A percentile compares a stretch with the other conserved stretches of the same genome.
phyloP scores from a whole-genome alignment of 2,797 vertebrate genomes.

The Clarias pachynema region DNA sequence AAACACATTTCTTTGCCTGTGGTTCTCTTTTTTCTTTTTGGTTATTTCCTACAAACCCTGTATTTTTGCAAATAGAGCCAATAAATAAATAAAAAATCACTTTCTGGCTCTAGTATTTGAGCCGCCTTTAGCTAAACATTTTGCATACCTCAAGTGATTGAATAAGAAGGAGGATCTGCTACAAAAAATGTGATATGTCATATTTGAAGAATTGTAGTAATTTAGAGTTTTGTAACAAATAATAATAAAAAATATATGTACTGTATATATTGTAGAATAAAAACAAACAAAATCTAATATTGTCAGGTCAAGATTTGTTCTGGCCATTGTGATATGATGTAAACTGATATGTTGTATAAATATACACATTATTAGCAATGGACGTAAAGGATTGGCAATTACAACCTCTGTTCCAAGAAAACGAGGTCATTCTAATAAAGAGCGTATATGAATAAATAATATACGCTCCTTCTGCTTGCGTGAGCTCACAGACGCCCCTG shows the following conservation, averaged over 20 bases:
- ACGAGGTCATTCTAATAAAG: background rate
- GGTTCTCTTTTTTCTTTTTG: background rate
- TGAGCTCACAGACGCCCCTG: no score
- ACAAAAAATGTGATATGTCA: background rate
- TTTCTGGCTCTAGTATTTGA: background rate
- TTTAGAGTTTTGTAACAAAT: no score
- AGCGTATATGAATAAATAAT: background rate
- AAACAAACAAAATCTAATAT: background rate
- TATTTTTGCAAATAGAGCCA: background rate
- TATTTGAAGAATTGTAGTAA: background rate
- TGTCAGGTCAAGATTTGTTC: background rate
- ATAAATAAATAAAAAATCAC: background rate
- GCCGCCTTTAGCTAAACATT: background rate
- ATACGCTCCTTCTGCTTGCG: no score
- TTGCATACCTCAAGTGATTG: background rate
- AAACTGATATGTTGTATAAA: background rate
- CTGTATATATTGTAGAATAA: background rate
- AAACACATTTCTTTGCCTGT: background rate
- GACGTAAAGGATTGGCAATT: background rate
- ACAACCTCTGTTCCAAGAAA: background rate
- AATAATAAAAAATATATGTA: no score
- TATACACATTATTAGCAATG: background rate
- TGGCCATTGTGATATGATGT: background rate
- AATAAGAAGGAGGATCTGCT: background rate
- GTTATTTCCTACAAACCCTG: no score